Conservation (phyloP, 2,797 vertebrate genomes). For the Xyrichtys novacula region DNA sequence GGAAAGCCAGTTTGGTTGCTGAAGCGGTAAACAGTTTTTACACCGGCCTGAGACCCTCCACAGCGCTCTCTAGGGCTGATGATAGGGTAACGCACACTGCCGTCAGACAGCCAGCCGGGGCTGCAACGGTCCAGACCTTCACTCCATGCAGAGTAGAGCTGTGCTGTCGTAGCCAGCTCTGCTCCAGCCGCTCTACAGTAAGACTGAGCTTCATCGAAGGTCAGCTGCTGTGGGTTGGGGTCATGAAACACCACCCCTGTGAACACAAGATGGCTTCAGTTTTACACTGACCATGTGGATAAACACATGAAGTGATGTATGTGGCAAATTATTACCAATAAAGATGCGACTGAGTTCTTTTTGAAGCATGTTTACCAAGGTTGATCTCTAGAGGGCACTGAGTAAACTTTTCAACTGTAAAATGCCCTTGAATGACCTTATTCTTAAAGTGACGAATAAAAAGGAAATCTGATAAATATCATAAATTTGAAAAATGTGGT, state of each 20-base stretch:
- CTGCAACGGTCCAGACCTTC: constrained; percentile 92
- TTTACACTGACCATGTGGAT: no score
- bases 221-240: constrained; percentile 82
- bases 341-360: no score
- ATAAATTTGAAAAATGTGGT: no score
- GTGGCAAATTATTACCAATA: no score
- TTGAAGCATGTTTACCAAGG: no score
- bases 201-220: constrained; percentile 84
- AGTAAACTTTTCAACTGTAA: background rate
- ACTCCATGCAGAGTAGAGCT: constrained; percentile 94
- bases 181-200: constrained; percentile 86
- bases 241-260: constrained; percentile 92
- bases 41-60: constrained; percentile 89
- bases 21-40: constrained; percentile 95
- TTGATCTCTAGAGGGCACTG: background rate
- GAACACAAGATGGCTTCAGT: constrained; percentile 15
- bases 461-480: no score
- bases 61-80: constrained; percentile 90
- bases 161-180: constrained; percentile 89
- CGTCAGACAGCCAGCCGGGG: constrained; percentile 95
- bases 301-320: no score
- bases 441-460: no score
- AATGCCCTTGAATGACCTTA: background rate
- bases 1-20: constrained; percentile 97
- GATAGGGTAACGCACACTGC: constrained; percentile 96